Evolutionary conservation across 2,888 invertebrate genomes (phyloP).

Genomic region (Spodoptera littoralis): DNA sequence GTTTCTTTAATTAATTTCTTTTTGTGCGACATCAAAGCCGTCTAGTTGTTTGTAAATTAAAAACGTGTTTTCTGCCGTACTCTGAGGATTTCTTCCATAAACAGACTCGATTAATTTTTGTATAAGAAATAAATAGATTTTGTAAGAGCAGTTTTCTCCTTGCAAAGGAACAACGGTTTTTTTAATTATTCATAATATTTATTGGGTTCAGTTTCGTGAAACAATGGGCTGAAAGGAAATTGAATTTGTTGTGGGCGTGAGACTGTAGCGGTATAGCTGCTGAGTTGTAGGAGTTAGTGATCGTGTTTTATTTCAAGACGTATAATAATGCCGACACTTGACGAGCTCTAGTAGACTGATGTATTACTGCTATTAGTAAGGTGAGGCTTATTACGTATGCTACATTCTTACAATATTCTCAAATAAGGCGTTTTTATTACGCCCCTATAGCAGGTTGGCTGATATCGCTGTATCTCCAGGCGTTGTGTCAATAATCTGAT

Average conservation of each 20-base stretch:
- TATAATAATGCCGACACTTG: conserved; percentile 2
- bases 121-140: conserved; percentile 51
- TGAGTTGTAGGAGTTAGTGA: conserved; percentile 12
- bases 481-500: conserved; percentile 8
- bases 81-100: conserved; percentile 59
- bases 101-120: conserved; percentile 57
- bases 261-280: conserved; percentile 1
- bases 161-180: conserved; percentile 32
- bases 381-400: neutral
- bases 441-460: too few species aligned
- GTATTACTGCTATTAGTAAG: conserved; percentile 3
- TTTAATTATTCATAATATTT: conserved; percentile 58
- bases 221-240: conserved; percentile 46
- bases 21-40: conserved; percentile 58
- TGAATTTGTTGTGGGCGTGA: conserved; percentile 42
- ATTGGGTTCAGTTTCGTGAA: conserved; percentile 36
- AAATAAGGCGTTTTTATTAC: too few species aligned
- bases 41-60: conserved; percentile 66
- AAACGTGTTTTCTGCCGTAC: conserved; percentile 65
- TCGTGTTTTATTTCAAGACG: conserved; percentile 16
- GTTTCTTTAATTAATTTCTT: conserved; percentile 60
- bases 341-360: neutral
- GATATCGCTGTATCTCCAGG: neutral
- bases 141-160: conserved; percentile 30
- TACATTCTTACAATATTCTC: neutral